Percentiles rank a stretch among this genome's conserved stretches.
Evolutionary conservation across 1,140 invertebrate genomes (phyloP).

Genomic region (Ostrea edulis): DNA sequence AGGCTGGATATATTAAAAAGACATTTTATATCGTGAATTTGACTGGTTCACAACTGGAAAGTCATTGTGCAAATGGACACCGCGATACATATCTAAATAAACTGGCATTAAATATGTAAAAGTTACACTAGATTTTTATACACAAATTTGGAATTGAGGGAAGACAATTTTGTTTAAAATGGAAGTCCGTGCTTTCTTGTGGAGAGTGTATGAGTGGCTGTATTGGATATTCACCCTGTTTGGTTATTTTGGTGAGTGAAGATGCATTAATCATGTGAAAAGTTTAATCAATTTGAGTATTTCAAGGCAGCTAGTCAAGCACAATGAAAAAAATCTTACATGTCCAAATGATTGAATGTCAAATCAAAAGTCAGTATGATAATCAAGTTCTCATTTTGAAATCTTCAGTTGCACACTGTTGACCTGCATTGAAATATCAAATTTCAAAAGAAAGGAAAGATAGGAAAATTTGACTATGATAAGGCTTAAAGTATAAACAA

Average conservation of each 20-base stretch:
- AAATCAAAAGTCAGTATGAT: too few species aligned
- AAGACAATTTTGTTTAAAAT: background rate
- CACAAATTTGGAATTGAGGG: background rate
- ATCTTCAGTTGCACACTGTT: too few species aligned
- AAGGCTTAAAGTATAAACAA: too few species aligned
- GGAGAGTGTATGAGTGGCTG: background rate
- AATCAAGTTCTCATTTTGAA: too few species aligned
- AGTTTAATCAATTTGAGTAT: background rate
- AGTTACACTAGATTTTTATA: background rate
- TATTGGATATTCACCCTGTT: slow-evolving; percentile 2
- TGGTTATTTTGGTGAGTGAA: slow-evolving; percentile 16
- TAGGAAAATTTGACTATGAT: too few species aligned
- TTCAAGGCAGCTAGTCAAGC: too few species aligned
- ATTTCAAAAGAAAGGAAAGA: too few species aligned
- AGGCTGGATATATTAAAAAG: background rate
- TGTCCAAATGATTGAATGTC: too few species aligned
- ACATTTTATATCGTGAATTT: background rate
- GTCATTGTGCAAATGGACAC: slow-evolving; percentile 29
- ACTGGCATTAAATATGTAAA: background rate
- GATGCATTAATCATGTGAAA: background rate
- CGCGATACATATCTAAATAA: slow-evolving; percentile 11
- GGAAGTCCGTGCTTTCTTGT: background rate
- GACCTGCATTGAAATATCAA: too few species aligned
- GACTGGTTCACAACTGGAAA: background rate
- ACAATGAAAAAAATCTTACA: too few species aligned